Conservation (phyloP, 2,113 vertebrate species). For the Callaeas wilsoni region DNA sequence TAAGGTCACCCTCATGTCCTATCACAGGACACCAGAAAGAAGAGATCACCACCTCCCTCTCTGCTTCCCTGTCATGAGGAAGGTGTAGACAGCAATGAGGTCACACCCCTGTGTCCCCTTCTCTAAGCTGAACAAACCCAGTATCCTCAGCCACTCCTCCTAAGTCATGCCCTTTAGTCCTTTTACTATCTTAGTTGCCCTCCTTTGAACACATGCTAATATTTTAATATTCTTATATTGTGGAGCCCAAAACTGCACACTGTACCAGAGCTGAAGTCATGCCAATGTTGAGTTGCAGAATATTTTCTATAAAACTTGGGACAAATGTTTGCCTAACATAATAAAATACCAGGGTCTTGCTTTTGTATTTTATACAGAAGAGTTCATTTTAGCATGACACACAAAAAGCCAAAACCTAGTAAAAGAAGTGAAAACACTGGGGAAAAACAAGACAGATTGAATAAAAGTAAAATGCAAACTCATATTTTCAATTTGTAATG, state of each 20-base stretch:
- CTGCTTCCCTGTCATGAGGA: accelerated
- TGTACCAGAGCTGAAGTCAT: neutral
- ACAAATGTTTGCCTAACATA: neutral
- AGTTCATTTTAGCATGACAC: neutral
- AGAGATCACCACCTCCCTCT: neutral
- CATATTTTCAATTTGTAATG: neutral
- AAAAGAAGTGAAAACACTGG: neutral
- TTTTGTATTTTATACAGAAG: neutral
- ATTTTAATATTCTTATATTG: neutral
- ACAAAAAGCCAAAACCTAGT: neutral
- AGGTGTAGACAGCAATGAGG: neutral
- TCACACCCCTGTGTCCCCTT: neutral
- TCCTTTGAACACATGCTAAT: neutral
- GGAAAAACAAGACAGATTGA: accelerated
- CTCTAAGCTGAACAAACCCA: neutral
- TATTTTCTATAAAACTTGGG: neutral
- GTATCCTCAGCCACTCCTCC: neutral
- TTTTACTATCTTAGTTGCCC: neutral
- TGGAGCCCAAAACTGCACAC: neutral
- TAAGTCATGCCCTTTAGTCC: neutral
- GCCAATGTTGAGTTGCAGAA: neutral
- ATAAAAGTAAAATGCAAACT: neutral
- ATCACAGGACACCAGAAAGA: neutral
- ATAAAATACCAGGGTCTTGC: neutral
- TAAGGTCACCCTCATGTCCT: neutral